phyloP scores from a whole-genome alignment of 53 echinoderm and acorn worm genomes.

The Echinometra lucunter region DNA sequence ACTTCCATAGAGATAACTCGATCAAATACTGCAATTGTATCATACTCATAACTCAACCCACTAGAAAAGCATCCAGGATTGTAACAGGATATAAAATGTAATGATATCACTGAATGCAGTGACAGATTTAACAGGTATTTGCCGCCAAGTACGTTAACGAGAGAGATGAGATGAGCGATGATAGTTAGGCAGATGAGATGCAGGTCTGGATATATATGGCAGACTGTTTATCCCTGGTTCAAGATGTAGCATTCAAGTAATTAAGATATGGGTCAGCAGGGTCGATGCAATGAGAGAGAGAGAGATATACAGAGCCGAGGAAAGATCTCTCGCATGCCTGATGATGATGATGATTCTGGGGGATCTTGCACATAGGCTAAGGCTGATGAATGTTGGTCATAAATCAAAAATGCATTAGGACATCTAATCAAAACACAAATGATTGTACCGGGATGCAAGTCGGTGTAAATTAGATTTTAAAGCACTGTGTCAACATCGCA shows the following conservation, averaged over 20 bases:
- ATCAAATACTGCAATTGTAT: background rate
- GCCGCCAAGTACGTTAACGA: background rate
- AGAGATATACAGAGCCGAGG: background rate
- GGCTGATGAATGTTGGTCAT: slow-evolving; percentile 35
- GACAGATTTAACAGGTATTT: background rate
- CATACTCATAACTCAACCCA: background rate
- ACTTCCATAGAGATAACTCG: background rate
- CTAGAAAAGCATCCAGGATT: background rate
- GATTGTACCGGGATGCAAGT: slow-evolving; percentile 18
- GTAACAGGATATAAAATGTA: background rate
- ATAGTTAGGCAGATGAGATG: background rate
- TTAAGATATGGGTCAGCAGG: slow-evolving; percentile 21
- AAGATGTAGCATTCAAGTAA: slow-evolving; percentile 13
- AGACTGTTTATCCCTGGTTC: background rate
- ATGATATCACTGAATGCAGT: background rate
- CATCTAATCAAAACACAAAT: slow-evolving; percentile 61
- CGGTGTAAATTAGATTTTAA: slow-evolving; percentile 37
- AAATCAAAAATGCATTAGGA: slow-evolving; percentile 63
- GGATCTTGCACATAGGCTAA: background rate
- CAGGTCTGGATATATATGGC: background rate
- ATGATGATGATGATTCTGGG: background rate
- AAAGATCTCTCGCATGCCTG: background rate
- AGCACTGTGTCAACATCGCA: slow-evolving; percentile 52
- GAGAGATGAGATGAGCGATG: background rate
- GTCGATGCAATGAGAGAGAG: background rate